These are phyloP conservation scores for Daubentonia madagascariensis DNA, from an alignment of 2,113 vertebrate species.

Conservation along the genomic window DNA sequence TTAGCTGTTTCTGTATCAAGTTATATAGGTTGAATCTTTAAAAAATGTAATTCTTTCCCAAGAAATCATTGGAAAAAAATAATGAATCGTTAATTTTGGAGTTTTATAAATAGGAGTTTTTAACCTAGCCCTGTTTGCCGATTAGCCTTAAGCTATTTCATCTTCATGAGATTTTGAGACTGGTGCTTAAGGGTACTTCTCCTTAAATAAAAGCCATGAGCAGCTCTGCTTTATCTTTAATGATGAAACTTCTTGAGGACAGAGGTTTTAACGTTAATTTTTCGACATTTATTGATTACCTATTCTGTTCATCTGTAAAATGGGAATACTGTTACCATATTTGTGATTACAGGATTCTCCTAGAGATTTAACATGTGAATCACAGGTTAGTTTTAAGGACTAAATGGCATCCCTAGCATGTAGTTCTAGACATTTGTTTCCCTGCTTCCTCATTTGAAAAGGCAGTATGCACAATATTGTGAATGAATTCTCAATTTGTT, in stretches of 20 bases:
- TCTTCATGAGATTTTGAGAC: neutral
- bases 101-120: neutral
- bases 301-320: neutral
- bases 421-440: conserved; percentile 5
- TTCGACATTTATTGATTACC: neutral
- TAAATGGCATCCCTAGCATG: neutral
- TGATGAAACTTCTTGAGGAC: neutral
- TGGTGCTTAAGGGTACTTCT: neutral
- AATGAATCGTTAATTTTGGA: neutral
- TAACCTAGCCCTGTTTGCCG: neutral
- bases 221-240: neutral
- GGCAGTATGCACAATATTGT: neutral
- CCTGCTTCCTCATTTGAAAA: neutral
- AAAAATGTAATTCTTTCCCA: neutral
- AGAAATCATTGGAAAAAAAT: neutral
- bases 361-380: neutral
- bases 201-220: neutral
- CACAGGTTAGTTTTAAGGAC: neutral
- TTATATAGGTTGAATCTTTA: neutral
- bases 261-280: neutral
- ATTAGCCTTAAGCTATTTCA: neutral
- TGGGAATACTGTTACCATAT: neutral
- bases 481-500: neutral
- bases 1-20: neutral
- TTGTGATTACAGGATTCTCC: neutral